These are phyloP conservation scores for Notospermus geniculatus DNA, from an alignment of 1,140 invertebrate genomes.

Conservation along the genomic window DNA sequence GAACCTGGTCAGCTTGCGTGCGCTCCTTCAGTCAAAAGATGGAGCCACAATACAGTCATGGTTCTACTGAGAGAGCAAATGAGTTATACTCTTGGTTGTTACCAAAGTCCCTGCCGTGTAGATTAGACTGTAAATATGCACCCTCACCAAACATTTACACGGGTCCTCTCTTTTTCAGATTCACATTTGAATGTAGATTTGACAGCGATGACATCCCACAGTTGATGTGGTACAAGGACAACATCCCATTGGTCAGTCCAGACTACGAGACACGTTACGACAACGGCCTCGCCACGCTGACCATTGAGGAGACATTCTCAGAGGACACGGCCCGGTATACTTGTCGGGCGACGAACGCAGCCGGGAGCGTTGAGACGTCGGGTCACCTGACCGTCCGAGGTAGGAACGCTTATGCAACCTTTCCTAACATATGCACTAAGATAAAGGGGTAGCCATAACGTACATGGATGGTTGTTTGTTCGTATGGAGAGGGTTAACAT, in stretches of 20 bases:
- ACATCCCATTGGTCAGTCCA: conserved; percentile 72
- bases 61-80: too few relatives aligned
- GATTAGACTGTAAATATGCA: too few relatives aligned
- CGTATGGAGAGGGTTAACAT: not conserved
- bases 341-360: conserved; percentile 68
- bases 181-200: conserved; percentile 71
- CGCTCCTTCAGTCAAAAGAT: too few relatives aligned
- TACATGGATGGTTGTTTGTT: too few relatives aligned
- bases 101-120: too few relatives aligned
- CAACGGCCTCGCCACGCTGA: conserved; percentile 60
- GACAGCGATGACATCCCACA: conserved; percentile 60
- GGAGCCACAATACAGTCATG: too few relatives aligned
- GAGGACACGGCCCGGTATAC: conserved; percentile 80
- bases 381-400: conserved; percentile 76
- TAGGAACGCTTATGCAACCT: conserved; percentile 37
- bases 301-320: conserved; percentile 76
- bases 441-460: too few relatives aligned
- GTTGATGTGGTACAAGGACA: conserved; percentile 86
- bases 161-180: conserved; percentile 51
- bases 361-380: conserved; percentile 70
- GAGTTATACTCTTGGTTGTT: not conserved
- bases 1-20: too few relatives aligned
- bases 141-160: too few relatives aligned
- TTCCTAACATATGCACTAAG: too few relatives aligned
- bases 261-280: conserved; percentile 65